A percentile compares a stretch with the other conserved stretches of the same genome.
Conservation (phyloP, 2,888 invertebrate genomes). For the Drepanosiphum platanoidis region DNA sequence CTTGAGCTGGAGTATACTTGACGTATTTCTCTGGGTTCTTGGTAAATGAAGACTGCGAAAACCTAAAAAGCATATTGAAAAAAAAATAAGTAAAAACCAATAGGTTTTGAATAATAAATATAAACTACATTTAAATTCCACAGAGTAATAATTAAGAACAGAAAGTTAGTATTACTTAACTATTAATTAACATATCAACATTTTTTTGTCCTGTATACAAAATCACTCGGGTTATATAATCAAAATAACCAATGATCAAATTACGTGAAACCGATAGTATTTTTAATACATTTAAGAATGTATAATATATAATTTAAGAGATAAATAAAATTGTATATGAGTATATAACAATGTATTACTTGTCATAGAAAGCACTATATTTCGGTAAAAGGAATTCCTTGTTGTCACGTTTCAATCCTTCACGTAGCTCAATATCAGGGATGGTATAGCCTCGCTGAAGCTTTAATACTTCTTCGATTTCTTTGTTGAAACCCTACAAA, state of each 20-base stretch:
- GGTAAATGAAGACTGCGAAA: slow-evolving; percentile 81
- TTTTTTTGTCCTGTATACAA: no score
- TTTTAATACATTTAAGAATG: no score
- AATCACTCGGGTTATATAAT: no score
- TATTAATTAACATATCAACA: no score
- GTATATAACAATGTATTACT: slow-evolving; percentile 67
- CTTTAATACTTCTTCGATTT: slow-evolving; percentile 88
- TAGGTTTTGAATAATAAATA: no score
- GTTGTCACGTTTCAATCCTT: slow-evolving; percentile 88
- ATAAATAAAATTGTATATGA: slow-evolving; percentile 10
- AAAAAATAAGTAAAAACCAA: no score
- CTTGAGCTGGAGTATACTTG: slow-evolving; percentile 86
- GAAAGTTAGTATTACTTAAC: no score
- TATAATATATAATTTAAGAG: no score
- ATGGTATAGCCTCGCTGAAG: slow-evolving; percentile 91
- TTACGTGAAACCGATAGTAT: no score
- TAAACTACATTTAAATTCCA: neutral
- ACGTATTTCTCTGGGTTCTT: slow-evolving; percentile 95
- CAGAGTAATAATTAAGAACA: no score
- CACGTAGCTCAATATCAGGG: slow-evolving; percentile 89
- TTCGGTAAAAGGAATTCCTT: slow-evolving; percentile 87
- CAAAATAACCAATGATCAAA: no score
- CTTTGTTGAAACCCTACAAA: slow-evolving; percentile 90
- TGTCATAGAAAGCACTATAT: slow-evolving; percentile 83
- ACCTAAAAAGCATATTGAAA: slow-evolving; percentile 69